These are phyloP conservation scores for Rallus crepitans DNA, from an alignment of 2,797 vertebrate species.

Conservation along the genomic window DNA sequence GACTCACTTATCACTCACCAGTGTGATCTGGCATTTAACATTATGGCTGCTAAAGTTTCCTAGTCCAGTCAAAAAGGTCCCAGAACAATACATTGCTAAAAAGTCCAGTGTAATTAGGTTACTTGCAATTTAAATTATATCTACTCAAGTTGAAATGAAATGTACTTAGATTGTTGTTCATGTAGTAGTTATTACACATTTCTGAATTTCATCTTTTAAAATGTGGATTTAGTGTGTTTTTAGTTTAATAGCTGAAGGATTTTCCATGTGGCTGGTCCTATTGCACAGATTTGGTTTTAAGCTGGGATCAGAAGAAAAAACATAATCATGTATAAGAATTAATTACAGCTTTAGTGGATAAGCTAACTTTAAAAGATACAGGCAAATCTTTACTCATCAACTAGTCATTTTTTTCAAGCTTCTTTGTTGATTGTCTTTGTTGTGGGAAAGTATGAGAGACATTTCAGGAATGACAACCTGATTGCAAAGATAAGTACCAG, in stretches of 20 bases:
- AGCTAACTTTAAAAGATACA: constrained; percentile 74
- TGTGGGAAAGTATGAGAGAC: constrained; percentile 77
- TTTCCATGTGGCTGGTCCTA: constrained; percentile 71
- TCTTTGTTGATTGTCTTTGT: constrained; percentile 71
- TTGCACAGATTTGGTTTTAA: constrained; percentile 67
- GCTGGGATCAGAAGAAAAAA: constrained; percentile 71
- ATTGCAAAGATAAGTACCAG: constrained; percentile 70
- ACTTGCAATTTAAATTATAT: constrained; percentile 24
- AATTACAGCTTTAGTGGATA: constrained; percentile 73
- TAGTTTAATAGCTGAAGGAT: constrained; percentile 57
- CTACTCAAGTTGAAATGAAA: constrained; percentile 38
- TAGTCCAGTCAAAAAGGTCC: constrained; percentile 33
- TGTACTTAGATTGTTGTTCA: background rate
- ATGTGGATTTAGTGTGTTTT: constrained; percentile 38
- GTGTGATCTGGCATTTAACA: constrained; percentile 35
- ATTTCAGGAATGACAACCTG: constrained; percentile 78
- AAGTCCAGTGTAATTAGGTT: constrained; percentile 27
- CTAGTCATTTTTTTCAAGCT: constrained; percentile 49
- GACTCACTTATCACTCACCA: constrained; percentile 26
- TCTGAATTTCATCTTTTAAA: constrained; percentile 36
- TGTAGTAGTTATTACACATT: background rate
- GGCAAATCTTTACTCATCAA: constrained; percentile 61
- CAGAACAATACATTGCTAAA: constrained; percentile 28
- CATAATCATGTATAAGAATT: constrained; percentile 67
- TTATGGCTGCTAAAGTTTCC: constrained; percentile 18